Conservation (phyloP, 2,888 invertebrate genomes). For the Pogonocherus hispidulus region DNA sequence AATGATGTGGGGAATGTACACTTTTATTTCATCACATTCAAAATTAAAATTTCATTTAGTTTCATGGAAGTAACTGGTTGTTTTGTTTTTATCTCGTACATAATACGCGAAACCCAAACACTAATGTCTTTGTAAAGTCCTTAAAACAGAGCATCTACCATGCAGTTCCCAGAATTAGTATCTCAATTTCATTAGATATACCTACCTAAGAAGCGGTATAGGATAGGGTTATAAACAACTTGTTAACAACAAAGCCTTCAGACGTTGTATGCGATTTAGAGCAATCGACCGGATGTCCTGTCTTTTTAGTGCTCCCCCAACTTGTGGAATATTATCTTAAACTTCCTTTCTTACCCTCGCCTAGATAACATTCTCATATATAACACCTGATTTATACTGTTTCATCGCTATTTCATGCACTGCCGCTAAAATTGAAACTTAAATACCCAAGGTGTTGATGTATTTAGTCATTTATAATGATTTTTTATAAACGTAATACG, state of each 20-base stretch:
- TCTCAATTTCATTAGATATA: conserved; percentile 19
- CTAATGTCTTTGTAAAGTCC: conserved; percentile 6
- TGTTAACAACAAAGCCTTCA: conserved; percentile 54
- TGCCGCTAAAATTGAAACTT: background rate
- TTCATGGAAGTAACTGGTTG: conserved; percentile 1
- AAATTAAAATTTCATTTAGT: conserved; percentile 1
- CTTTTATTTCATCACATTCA: background rate
- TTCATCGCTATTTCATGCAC: background rate
- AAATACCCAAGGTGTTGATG: too few species aligned
- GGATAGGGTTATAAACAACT: conserved; percentile 48
- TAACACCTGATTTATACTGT: conserved; percentile 25
- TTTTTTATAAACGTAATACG: too few species aligned
- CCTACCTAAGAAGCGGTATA: conserved; percentile 27
- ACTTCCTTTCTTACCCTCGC: conserved; percentile 59
- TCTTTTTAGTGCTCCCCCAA: conserved; percentile 61
- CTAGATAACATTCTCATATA: conserved; percentile 26
- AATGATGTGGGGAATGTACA: conserved; percentile 36
- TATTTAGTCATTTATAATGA: too few species aligned
- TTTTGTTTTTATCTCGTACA: background rate
- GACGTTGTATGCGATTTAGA: conserved; percentile 53
- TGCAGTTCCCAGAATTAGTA: conserved; percentile 22
- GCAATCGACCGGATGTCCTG: conserved; percentile 62
- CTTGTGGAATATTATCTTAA: conserved; percentile 63
- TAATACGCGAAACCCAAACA: conserved; percentile 17
- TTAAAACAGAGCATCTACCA: conserved; percentile 9